phyloP scores from a whole-genome alignment of 2,797 vertebrate species.

The Holocentrus rufus region DNA sequence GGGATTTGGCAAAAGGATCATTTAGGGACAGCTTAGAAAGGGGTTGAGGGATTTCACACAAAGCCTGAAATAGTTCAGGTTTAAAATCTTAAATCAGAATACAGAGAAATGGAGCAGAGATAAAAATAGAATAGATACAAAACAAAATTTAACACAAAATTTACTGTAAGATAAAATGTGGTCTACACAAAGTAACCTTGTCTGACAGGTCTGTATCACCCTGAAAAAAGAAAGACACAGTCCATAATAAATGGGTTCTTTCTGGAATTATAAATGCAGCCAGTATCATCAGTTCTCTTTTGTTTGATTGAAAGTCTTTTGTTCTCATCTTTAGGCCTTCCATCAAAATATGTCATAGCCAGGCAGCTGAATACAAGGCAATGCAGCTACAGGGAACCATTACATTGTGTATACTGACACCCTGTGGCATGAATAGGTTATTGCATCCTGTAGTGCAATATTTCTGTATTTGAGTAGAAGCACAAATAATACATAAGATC shows the following conservation, averaged over 20 bases:
- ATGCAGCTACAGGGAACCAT: background rate
- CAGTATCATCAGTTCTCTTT: conserved; percentile 28
- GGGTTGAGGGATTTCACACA: no score
- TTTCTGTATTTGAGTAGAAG: background rate
- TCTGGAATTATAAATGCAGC: conserved; percentile 16
- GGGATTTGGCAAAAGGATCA: no score
- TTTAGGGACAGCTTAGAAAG: no score
- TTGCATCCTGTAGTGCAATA: conserved; percentile 25
- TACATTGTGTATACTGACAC: conserved; percentile 51
- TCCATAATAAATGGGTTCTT: conserved; percentile 2
- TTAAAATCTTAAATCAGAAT: no score
- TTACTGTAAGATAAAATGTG: background rate
- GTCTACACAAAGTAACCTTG: background rate
- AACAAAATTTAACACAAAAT: no score
- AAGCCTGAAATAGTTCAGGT: no score
- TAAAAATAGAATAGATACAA: background rate
- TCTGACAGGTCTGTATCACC: no score
- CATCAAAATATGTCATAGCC: conserved; percentile 12
- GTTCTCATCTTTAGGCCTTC: conserved; percentile 34
- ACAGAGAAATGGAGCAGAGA: no score
- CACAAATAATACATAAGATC: no score
- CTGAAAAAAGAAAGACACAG: no score
- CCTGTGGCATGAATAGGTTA: conserved; percentile 45
- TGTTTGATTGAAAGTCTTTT: conserved; percentile 55
- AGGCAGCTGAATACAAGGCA: conserved; percentile 14